These are phyloP conservation scores for Brachypterus glaber DNA, from an alignment of 2,888 invertebrate species.

Conservation along the genomic window DNA sequence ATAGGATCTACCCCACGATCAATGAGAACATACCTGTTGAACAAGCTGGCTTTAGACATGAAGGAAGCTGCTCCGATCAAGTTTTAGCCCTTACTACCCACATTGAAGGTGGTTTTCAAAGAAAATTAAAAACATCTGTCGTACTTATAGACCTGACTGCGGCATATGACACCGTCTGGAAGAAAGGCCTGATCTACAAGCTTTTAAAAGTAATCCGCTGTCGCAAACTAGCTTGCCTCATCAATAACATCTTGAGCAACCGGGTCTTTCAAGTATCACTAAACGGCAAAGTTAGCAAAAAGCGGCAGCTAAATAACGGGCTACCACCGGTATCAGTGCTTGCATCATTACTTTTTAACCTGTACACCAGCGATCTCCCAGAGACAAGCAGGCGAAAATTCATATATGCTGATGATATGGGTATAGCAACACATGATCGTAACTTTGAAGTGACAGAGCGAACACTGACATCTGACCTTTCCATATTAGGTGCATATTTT, in stretches of 20 bases:
- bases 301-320: slow-evolving; percentile 15
- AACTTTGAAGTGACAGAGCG: too few species aligned
- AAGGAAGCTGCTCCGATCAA: slow-evolving; percentile 17
- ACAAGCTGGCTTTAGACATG: slow-evolving; percentile 20
- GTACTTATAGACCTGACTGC: slow-evolving; percentile 15
- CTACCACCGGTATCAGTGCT: slow-evolving; percentile 16
- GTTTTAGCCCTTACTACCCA: slow-evolving; percentile 16
- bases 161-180: slow-evolving; percentile 17
- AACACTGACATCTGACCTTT: too few species aligned
- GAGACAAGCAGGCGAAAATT: slow-evolving; percentile 12
- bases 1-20: not conserved
- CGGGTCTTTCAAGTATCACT: slow-evolving; percentile 13
- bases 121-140: slow-evolving; percentile 14
- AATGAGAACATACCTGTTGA: slow-evolving; percentile 10
- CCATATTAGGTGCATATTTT: too few species aligned
- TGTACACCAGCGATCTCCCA: slow-evolving; percentile 10
- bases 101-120: slow-evolving; percentile 19
- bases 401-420: slow-evolving; percentile 11
- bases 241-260: slow-evolving; percentile 16
- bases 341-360: slow-evolving; percentile 13
- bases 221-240: slow-evolving; percentile 4
- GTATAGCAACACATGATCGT: too few species aligned
- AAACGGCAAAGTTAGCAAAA: slow-evolving; percentile 7
- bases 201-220: slow-evolving; percentile 11
- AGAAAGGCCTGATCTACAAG: slow-evolving; percentile 14